Conservation (phyloP, 2,888 invertebrate species). For the Kuschelorhynchus macadamiae region DNA sequence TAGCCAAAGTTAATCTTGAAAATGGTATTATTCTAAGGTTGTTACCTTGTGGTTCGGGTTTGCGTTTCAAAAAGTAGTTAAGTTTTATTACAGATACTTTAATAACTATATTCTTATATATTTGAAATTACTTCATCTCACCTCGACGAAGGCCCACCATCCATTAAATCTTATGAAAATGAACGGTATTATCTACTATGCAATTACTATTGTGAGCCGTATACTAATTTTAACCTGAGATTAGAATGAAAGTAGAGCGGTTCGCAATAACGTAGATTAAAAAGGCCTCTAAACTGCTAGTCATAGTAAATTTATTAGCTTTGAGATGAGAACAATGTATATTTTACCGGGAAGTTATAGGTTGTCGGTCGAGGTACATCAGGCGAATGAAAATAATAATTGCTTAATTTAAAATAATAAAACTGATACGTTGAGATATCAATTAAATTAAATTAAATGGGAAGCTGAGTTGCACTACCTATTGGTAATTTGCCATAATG, state of each 20-base stretch:
- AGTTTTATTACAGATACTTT: background rate
- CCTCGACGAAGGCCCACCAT: slow-evolving; percentile 8
- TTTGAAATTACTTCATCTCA: slow-evolving; percentile 34
- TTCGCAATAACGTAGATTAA: slow-evolving; percentile 28
- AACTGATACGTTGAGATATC: too few species aligned
- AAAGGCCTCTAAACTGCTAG: slow-evolving; percentile 31
- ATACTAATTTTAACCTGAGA: slow-evolving; percentile 28
- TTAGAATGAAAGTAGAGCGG: slow-evolving; percentile 40
- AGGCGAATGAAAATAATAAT: too few species aligned
- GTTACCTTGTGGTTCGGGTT: background rate
- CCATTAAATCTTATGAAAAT: slow-evolving; percentile 39
- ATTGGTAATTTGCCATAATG: too few species aligned
- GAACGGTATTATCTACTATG: slow-evolving; percentile 34
- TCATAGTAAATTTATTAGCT: slow-evolving; percentile 37
- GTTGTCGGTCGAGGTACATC: background rate
- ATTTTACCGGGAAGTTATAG: slow-evolving; percentile 12
- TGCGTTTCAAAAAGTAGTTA: background rate
- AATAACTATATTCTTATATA: slow-evolving; percentile 4
- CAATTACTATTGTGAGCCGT: slow-evolving; percentile 36
- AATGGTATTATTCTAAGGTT: too few species aligned
- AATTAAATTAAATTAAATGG: too few species aligned
- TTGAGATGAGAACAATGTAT: slow-evolving; percentile 22
- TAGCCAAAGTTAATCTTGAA: too few species aligned
- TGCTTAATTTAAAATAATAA: too few species aligned
- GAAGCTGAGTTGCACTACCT: too few species aligned